phyloP scores from a whole-genome alignment of 2,888 invertebrate genomes.

The Sphecodes monilicornis region DNA sequence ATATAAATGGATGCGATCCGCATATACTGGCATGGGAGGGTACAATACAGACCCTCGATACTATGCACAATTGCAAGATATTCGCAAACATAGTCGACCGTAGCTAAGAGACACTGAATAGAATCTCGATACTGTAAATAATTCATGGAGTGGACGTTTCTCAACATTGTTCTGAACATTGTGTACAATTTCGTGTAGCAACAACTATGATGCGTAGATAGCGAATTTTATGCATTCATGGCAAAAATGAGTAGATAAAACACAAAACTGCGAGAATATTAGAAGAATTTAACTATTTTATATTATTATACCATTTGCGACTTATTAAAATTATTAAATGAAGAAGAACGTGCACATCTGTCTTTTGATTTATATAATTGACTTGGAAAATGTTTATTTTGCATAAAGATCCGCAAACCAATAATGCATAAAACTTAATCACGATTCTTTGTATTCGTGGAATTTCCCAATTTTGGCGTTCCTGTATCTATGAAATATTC shows the following conservation, averaged over 20 bases:
- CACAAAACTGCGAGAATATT: too few species aligned
- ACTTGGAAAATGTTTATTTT: too few species aligned
- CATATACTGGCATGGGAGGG: constrained; percentile 12
- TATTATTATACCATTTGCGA: too few species aligned
- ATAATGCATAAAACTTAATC: neutral
- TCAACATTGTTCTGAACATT: neutral
- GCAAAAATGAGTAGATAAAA: neutral
- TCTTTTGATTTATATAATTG: too few species aligned
- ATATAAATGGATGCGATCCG: constrained; percentile 54
- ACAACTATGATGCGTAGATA: neutral
- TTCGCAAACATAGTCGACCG: constrained; percentile 60
- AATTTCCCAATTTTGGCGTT: too few species aligned
- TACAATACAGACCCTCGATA: constrained; percentile 62
- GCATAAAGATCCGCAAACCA: too few species aligned
- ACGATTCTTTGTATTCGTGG: too few species aligned
- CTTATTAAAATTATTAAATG: too few species aligned
- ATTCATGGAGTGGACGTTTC: constrained; percentile 31
- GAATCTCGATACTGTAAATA: constrained; percentile 38
- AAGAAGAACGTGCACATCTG: too few species aligned
- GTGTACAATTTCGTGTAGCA: neutral
- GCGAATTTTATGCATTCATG: neutral
- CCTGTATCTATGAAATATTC: neutral
- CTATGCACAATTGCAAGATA: constrained; percentile 61
- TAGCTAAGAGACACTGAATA: constrained; percentile 40
- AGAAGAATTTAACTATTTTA: too few species aligned